Conservation (phyloP, 2,113 vertebrate species). For the Nycticebus coucang region DNA sequence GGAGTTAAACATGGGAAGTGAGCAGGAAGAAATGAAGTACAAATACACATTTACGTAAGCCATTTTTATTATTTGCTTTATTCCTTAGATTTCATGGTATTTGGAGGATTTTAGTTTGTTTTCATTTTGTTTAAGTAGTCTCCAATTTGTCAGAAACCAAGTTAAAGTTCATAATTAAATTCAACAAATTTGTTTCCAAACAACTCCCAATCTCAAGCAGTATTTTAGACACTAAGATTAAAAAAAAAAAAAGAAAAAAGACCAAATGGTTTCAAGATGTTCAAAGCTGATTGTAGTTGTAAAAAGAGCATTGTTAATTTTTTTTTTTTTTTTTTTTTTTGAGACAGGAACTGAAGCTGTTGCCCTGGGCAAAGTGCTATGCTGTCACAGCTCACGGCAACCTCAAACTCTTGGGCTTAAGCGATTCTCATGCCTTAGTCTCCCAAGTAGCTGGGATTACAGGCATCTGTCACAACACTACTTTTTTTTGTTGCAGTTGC, state of each 20-base stretch:
- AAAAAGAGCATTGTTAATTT: background rate
- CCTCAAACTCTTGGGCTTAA: no score
- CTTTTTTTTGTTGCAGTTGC: no score
- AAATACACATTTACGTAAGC: background rate
- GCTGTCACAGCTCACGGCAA: no score
- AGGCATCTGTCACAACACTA: no score
- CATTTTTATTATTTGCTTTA: background rate
- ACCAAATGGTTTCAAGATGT: background rate
- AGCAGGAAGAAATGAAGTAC: background rate
- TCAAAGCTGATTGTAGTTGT: background rate
- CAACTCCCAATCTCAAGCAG: background rate
- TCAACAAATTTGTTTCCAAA: background rate
- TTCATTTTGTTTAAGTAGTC: background rate
- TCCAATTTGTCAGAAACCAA: background rate
- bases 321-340: no score
- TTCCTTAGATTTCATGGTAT: background rate
- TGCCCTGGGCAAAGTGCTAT: no score
- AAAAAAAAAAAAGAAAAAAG: slow-evolving; percentile 1
- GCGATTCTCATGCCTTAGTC: no score
- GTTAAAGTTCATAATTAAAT: background rate
- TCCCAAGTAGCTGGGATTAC: no score
- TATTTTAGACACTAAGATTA: background rate
- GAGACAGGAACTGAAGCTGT: no score
- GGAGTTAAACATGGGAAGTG: background rate
- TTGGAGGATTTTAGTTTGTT: background rate